A percentile compares a stretch with the other conserved stretches of the same genome.
Evolutionary conservation across 1,140 invertebrate species (phyloP).

Genomic region (Wiebesia pumilae): DNA sequence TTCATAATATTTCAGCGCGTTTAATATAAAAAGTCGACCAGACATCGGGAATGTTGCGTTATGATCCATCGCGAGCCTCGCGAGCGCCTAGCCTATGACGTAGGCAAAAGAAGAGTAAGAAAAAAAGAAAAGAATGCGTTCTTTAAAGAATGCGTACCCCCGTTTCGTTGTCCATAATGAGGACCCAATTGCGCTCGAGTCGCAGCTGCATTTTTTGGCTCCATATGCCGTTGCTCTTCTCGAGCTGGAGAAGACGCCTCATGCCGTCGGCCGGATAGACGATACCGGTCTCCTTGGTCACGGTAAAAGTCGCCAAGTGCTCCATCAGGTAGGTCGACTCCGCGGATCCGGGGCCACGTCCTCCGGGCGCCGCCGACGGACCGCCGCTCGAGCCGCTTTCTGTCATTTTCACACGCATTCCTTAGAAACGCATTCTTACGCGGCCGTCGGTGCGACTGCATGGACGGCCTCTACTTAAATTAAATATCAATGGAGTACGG

Average conservation of each 20-base stretch:
- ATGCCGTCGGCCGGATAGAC: slow-evolving; percentile 96
- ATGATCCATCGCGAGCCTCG: too few species aligned
- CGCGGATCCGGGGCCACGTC: slow-evolving; percentile 65
- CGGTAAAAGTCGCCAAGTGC: slow-evolving; percentile 98
- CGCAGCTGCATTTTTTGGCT: slow-evolving; percentile 97
- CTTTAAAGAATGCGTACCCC: slow-evolving; percentile 75
- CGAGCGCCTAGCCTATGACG: too few species aligned
- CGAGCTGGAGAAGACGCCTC: slow-evolving; percentile 93
- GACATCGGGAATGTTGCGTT: too few species aligned
- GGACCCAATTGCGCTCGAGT: slow-evolving; percentile 90
- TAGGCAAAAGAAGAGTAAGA: too few species aligned
- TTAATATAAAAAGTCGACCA: background rate
- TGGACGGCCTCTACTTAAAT: too few species aligned
- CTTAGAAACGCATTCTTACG: background rate
- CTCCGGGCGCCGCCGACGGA: background rate
- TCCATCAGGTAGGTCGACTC: slow-evolving; percentile 92
- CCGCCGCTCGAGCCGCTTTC: slow-evolving; percentile 26
- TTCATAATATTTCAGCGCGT: too few species aligned
- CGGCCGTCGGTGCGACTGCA: too few species aligned
- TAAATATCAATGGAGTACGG: too few species aligned
- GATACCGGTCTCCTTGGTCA: slow-evolving; percentile 90
- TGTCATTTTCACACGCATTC: slow-evolving; percentile 14
- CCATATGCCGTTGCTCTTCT: slow-evolving; percentile 99
- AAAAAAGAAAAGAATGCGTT: background rate
- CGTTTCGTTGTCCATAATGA: slow-evolving; percentile 97